phyloP scores from a whole-genome alignment of 2,113 vertebrate genomes.

The Ceyx cyanopectus region DNA sequence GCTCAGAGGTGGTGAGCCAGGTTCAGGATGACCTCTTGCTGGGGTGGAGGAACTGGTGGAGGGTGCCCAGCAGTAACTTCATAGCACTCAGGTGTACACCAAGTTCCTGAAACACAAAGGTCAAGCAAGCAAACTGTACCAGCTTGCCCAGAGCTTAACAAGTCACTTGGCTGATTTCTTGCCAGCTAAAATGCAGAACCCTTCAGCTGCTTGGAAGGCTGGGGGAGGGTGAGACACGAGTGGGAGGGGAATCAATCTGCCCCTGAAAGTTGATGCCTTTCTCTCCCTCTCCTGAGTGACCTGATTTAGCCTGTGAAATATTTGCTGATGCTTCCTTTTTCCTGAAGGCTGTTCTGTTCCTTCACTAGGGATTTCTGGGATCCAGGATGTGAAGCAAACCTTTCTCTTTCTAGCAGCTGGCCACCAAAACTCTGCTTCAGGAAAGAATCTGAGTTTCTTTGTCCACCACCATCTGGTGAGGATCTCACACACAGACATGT shows the following conservation, averaged over 20 bases:
- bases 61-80: neutral
- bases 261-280: neutral
- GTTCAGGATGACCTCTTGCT: neutral
- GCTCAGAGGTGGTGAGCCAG: neutral
- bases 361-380: neutral
- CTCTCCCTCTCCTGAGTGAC: neutral
- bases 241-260: neutral
- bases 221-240: fast-evolving
- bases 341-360: neutral
- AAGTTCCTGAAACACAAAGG: neutral
- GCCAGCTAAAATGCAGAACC: neutral
- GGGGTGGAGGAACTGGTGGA: neutral
- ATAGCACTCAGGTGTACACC: fast-evolving
- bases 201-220: neutral
- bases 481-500: fast-evolving
- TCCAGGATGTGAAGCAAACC: neutral
- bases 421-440: neutral
- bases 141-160: neutral
- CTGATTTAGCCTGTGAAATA: neutral
- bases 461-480: neutral
- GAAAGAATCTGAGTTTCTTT: neutral
- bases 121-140: neutral
- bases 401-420: neutral
- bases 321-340: neutral
- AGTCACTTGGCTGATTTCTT: neutral